These are phyloP conservation scores for Platypus cylindrus DNA, from an alignment of 2,888 invertebrate species.

Conservation along the genomic window DNA sequence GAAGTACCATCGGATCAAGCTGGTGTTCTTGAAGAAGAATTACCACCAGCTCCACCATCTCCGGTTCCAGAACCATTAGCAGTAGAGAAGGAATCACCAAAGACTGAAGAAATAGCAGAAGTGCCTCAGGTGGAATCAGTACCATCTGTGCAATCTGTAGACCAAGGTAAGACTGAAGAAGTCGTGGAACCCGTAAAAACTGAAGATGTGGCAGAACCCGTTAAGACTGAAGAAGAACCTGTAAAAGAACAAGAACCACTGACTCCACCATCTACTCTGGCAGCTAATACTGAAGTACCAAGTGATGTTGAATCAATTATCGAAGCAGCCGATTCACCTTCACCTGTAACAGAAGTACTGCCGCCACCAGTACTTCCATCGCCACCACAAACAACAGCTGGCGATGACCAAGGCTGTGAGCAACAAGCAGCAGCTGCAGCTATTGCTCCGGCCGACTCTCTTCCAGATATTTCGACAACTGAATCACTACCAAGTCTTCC, in stretches of 20 bases:
- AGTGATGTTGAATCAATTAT: no score
- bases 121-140: slow-evolving; percentile 8
- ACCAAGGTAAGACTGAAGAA: slow-evolving; percentile 8
- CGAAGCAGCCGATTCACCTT: slow-evolving; percentile 4
- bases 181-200: slow-evolving; percentile 6
- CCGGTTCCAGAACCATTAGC: slow-evolving; percentile 4
- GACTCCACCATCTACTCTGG: slow-evolving; percentile 14
- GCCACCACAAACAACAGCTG: slow-evolving; percentile 9
- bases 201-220: slow-evolving; percentile 6
- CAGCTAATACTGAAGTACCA: slow-evolving; percentile 9
- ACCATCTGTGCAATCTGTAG: slow-evolving; percentile 5
- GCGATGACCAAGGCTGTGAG: slow-evolving; percentile 20
- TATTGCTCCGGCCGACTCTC: slow-evolving; percentile 31
- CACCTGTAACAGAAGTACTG: no score
- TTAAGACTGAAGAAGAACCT: slow-evolving; percentile 11
- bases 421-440: no score
- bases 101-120: not conserved
- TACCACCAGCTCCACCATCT: slow-evolving; percentile 10
- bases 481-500: slow-evolving; percentile 33
- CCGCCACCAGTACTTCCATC: no score
- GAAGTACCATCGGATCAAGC: no score
- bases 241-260: slow-evolving; percentile 10
- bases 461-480: slow-evolving; percentile 34
- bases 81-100: slow-evolving; percentile 4
- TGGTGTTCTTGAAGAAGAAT: slow-evolving; percentile 6